These are phyloP conservation scores for Drosophila fuyamai DNA, from an alignment of 1,140 invertebrate species.

Conservation along the genomic window DNA sequence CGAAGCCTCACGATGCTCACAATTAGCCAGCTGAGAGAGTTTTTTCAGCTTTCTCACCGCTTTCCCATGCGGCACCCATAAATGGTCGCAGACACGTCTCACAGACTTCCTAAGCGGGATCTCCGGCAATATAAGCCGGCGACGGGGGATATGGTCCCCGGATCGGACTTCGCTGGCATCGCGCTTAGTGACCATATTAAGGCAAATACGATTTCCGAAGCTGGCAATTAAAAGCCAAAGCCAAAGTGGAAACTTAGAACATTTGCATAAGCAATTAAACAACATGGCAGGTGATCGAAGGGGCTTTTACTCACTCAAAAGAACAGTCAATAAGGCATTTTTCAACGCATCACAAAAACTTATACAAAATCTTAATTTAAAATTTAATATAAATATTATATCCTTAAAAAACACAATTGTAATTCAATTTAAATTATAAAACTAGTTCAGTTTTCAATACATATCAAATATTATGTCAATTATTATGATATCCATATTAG, in stretches of 20 bases:
- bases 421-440: too few species aligned
- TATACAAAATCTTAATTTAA: too few species aligned
- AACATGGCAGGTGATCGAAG: constrained; percentile 15
- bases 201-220: constrained; percentile 75
- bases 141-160: constrained; percentile 22
- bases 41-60: constrained; percentile 68
- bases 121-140: constrained; percentile 5
- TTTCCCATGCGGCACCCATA: constrained; percentile 69
- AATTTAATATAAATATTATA: too few species aligned
- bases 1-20: constrained; percentile 63
- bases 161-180: constrained; percentile 40
- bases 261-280: constrained; percentile 70
- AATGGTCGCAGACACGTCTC: constrained; percentile 56
- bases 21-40: constrained; percentile 70
- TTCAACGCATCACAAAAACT: too few species aligned
- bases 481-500: too few species aligned
- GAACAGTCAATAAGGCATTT: background rate
- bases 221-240: constrained; percentile 75
- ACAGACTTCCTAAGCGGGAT: constrained; percentile 67
- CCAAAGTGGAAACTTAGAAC: constrained; percentile 64
- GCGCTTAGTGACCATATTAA: constrained; percentile 73
- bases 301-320: background rate
- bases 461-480: too few species aligned
- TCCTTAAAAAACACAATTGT: too few species aligned
- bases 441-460: too few species aligned